These are phyloP conservation scores for Tapera naevia DNA, from an alignment of 2,797 vertebrate genomes.

Conservation along the genomic window DNA sequence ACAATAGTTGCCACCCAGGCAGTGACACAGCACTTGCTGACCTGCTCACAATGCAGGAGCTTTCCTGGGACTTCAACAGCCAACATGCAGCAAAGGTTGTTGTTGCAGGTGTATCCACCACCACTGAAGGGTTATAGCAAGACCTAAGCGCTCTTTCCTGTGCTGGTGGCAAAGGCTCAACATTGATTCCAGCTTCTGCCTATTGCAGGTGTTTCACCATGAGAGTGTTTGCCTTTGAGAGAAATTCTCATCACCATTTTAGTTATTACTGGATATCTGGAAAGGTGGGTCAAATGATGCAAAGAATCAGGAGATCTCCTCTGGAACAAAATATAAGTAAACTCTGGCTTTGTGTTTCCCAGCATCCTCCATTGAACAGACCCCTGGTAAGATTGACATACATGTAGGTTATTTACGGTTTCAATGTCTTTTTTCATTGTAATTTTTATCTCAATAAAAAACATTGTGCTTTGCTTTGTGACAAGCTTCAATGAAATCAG, in stretches of 20 bases:
- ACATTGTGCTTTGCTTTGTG: neutral
- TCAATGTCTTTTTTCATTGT: neutral
- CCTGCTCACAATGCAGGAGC: neutral
- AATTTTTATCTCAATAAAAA: neutral
- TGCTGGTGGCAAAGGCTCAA: neutral
- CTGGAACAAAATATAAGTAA: neutral
- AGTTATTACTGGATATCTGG: neutral
- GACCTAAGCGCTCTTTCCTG: rapidly evolving
- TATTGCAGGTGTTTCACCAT: neutral
- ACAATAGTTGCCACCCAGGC: neutral
- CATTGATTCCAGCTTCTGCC: neutral
- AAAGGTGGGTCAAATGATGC: neutral
- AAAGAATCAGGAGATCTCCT: neutral
- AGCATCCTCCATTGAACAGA: neutral
- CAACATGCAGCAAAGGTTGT: neutral
- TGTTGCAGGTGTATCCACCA: neutral
- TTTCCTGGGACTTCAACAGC: neutral
- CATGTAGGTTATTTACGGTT: neutral
- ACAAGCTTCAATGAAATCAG: neutral
- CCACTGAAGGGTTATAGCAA: neutral
- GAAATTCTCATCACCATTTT: neutral
- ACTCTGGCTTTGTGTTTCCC: neutral
- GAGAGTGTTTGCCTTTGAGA: neutral
- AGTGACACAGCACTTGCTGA: neutral
- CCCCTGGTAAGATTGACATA: neutral